Base-by-base conservation (phyloP, 2,113 vertebrate genomes). In the Himantopus leucocephalus region DNA sequence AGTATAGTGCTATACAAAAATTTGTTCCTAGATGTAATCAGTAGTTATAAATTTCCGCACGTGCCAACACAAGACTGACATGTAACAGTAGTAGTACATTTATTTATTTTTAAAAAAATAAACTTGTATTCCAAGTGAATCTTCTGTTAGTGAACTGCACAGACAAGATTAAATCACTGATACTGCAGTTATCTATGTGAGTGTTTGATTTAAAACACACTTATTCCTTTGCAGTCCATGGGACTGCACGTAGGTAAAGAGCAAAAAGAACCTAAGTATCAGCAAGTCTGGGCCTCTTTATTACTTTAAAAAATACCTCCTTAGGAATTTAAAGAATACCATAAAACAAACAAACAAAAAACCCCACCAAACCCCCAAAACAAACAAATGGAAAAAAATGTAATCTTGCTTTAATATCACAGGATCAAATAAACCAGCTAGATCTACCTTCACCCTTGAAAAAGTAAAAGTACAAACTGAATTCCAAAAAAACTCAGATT, bases 161-260 rank as follows among this genome's bases (percentile, higher is more conserved):
- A 67, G 58, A 66, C 34, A 60, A 80, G 45, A 81, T 80, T 90
- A 50, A 76, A 60, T 67, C 47, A 21, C 32, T 16, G 66, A 91
- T 34, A 53, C 70, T 63, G 70, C 24, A 74, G 19, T 62, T 63
- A 75, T 18, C 74, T 94, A 76, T 32, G 15, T 8, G 22, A 20
- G 32, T 3, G 8, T 27, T 58, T 63, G 30, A 66, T 47, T 75
- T 71, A 47, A 75, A 64, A 66, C 11, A 50, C 21, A 41, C 3
- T 8, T 60, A 66, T 41, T 35, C 34, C 23, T 78, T 56, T 81
- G 26, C 47, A 73, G 14, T 41, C 22, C 17, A 14, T 18, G 4
- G 18, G 22, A 59, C 7, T 59, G 8, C 0, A 0, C 11, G 5
- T 1, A 43, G 4, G 26, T 32, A 39, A 85, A 29, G 32, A 93